A percentile compares a stretch with the other conserved stretches of the same genome.
Evolutionary conservation across 2,113 vertebrate genomes (phyloP).

Genomic region (Mesembrinibis cayennensis): DNA sequence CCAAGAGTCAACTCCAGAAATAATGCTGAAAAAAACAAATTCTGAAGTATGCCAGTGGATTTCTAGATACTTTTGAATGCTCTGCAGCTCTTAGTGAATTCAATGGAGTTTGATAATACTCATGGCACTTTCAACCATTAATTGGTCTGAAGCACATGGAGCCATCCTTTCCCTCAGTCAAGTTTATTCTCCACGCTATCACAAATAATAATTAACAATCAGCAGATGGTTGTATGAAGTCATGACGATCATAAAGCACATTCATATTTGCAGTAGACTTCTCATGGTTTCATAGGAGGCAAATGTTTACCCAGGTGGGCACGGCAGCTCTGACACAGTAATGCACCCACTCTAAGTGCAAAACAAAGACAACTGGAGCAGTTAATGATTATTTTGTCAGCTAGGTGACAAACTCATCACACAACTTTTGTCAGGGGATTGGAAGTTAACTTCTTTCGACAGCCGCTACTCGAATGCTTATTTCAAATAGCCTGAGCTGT

Average conservation of each 20-base stretch:
- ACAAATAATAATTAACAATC: not conserved
- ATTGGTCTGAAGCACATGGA: not conserved
- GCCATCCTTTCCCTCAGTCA: not conserved
- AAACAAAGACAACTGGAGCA: not conserved
- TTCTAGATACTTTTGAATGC: not conserved
- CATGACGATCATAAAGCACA: not conserved
- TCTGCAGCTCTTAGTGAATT: not conserved
- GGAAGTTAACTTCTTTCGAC: not conserved
- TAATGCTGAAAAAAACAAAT: not conserved
- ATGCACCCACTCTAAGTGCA: not conserved
- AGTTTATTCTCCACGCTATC: not conserved
- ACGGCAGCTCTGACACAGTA: not conserved
- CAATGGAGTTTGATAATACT: not conserved
- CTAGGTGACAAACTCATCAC: not conserved
- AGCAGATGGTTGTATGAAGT: not conserved
- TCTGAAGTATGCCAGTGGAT: not conserved
- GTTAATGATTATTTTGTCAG: constrained; percentile 24
- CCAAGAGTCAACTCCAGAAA: not conserved
- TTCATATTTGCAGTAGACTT: not conserved
- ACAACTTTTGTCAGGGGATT: not conserved
- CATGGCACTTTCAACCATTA: not conserved
- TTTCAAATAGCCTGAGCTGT: not conserved
- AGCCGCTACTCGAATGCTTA: not conserved
- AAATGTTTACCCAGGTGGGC: not conserved
- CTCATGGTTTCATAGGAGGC: not conserved